Conservation (phyloP, 2,888 invertebrate genomes). For the Sesamia inferens region DNA sequence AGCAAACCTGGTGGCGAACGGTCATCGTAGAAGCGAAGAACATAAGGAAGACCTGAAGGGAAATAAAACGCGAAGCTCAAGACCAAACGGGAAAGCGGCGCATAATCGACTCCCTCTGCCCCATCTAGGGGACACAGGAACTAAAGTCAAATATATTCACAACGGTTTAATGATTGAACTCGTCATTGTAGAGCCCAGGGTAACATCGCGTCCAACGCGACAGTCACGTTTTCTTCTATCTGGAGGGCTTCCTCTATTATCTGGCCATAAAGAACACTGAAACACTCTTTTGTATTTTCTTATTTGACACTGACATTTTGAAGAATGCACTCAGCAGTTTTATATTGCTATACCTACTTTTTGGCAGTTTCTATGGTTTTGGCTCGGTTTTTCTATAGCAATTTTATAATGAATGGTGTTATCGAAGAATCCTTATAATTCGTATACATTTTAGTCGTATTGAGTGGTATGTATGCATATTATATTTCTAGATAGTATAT, state of each 20-base stretch:
- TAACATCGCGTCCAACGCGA: background rate
- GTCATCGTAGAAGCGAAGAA: too few species aligned
- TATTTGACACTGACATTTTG: slow-evolving; percentile 47
- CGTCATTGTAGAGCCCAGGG: too few species aligned
- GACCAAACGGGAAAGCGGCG: too few species aligned
- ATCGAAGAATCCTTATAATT: slow-evolving; percentile 26
- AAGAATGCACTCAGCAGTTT: slow-evolving; percentile 25
- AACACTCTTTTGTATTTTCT: slow-evolving; percentile 9
- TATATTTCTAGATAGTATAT: background rate
- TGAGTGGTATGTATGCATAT: slow-evolving; percentile 29
- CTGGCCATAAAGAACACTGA: slow-evolving; percentile 30
- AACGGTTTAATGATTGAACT: too few species aligned
- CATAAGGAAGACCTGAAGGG: too few species aligned
- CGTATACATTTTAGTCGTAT: slow-evolving; percentile 30
- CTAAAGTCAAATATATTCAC: too few species aligned
- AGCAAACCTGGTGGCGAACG: too few species aligned
- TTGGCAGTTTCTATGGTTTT: slow-evolving; percentile 35
- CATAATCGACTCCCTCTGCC: too few species aligned
- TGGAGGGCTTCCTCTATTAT: background rate
- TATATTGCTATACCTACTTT: too few species aligned
- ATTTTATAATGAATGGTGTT: slow-evolving; percentile 41
- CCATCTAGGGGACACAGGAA: too few species aligned
- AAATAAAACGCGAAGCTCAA: too few species aligned
- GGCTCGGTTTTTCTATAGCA: slow-evolving; percentile 16
- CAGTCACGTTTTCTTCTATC: background rate